Evolutionary conservation across 1,140 invertebrate genomes (phyloP).

Genomic region (Drosophila sulfurigaster): DNA sequence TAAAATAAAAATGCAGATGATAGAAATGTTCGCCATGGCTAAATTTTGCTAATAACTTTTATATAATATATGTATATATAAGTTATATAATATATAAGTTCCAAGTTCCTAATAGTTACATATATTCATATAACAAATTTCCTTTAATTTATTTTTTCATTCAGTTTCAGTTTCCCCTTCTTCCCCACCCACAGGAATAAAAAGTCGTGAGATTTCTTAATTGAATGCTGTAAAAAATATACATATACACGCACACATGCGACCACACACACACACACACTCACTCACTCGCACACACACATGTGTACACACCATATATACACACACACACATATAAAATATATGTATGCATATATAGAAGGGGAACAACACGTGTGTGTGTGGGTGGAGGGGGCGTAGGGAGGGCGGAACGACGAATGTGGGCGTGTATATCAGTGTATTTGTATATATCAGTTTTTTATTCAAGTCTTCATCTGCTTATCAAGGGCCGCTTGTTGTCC

Average conservation of each 20-base stretch:
- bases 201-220: slow-evolving; percentile 35
- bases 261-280: slow-evolving; percentile 1
- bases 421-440: slow-evolving; percentile 43
- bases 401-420: slow-evolving; percentile 6
- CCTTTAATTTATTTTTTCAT: no score
- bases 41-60: no score
- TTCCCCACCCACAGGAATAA: neutral
- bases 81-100: no score
- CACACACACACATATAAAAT: neutral
- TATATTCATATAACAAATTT: no score
- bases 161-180: no score
- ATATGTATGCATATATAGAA: neutral
- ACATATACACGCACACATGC: slow-evolving; percentile 39
- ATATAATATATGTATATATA: no score
- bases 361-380: no score
- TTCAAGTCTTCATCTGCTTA: slow-evolving; percentile 72
- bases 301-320: neutral
- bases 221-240: slow-evolving; percentile 81
- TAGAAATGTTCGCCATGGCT: no score
- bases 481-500: slow-evolving; percentile 54
- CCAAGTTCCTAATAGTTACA: no score
- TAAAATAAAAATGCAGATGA: no score
- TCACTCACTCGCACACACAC: neutral
- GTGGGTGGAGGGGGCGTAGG: no score
- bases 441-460: slow-evolving; percentile 70